These are phyloP conservation scores for Linnaemya vulpina DNA, from an alignment of 2,888 invertebrate genomes.

Conservation along the genomic window DNA sequence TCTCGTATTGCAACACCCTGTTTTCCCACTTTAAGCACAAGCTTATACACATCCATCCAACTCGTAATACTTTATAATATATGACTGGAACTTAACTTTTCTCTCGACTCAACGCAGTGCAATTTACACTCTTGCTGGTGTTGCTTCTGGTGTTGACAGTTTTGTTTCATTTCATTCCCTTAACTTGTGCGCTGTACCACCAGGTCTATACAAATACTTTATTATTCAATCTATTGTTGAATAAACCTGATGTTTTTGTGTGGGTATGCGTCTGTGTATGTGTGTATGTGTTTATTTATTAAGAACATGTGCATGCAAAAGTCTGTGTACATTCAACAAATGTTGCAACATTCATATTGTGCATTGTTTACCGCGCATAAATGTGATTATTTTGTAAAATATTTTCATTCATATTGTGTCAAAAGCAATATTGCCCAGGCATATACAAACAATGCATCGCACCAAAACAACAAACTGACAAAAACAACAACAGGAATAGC, in stretches of 20 bases:
- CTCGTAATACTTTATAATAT: slow-evolving; percentile 51
- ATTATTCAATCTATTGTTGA: slow-evolving; percentile 58
- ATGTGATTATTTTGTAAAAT: slow-evolving; percentile 71
- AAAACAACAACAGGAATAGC: slow-evolving; percentile 24
- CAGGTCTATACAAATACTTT: slow-evolving; percentile 13
- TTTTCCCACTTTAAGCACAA: background rate
- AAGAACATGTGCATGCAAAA: background rate
- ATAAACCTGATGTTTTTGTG: slow-evolving; percentile 1
- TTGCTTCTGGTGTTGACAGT: slow-evolving; percentile 62
- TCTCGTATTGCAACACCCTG: background rate
- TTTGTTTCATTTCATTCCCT: slow-evolving; percentile 29
- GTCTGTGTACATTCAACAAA: slow-evolving; percentile 59
- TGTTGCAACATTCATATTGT: slow-evolving; percentile 61
- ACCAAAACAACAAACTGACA: slow-evolving; percentile 50
- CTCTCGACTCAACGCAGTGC: slow-evolving; percentile 33
- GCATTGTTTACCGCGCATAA: slow-evolving; percentile 66
- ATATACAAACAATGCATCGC: slow-evolving; percentile 52
- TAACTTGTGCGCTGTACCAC: background rate
- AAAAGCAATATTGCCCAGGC: slow-evolving; percentile 57
- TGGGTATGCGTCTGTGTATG: background rate
- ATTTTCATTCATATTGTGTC: slow-evolving; percentile 69
- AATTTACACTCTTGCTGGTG: slow-evolving; percentile 38
- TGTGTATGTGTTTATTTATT: slow-evolving; percentile 21
- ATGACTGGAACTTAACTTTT: slow-evolving; percentile 58
- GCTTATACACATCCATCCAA: background rate